phyloP scores from a whole-genome alignment of 2,113 vertebrate species.

The Plecturocebus donacophilus region DNA sequence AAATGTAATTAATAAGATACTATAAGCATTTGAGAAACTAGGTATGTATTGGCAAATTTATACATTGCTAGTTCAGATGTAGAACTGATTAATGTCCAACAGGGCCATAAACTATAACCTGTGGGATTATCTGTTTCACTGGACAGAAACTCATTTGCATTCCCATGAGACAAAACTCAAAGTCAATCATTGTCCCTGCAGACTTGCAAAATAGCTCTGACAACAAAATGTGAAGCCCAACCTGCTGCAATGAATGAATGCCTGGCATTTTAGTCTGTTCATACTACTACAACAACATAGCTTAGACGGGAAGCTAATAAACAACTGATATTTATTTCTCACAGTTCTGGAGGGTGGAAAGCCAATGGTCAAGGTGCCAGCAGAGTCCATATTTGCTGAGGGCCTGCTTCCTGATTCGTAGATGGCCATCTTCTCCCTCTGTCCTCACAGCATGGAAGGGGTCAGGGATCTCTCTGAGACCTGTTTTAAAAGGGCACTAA shows the following conservation, averaged over 20 bases:
- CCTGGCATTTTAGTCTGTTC: neutral
- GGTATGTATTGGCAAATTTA: neutral
- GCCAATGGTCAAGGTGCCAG: neutral
- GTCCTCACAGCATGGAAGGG: fast-evolving
- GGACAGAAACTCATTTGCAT: neutral
- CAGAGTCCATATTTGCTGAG: neutral
- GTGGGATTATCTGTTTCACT: neutral
- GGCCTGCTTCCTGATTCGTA: too few relatives aligned
- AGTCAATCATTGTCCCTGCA: neutral
- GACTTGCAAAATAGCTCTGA: neutral
- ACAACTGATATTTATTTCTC: neutral
- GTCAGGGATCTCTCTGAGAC: neutral
- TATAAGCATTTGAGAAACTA: neutral
- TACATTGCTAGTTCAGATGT: neutral
- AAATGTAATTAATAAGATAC: neutral
- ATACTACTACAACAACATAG: neutral
- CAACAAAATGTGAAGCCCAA: neutral
- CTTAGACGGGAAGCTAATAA: neutral
- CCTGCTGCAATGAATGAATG: neutral
- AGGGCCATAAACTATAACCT: neutral
- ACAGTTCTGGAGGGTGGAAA: neutral
- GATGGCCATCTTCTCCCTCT: neutral
- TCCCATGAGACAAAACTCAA: neutral
- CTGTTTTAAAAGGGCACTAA: neutral
- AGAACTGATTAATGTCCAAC: neutral